Conservation (phyloP, 2,888 invertebrate species). For the Flexamia atlantica region DNA sequence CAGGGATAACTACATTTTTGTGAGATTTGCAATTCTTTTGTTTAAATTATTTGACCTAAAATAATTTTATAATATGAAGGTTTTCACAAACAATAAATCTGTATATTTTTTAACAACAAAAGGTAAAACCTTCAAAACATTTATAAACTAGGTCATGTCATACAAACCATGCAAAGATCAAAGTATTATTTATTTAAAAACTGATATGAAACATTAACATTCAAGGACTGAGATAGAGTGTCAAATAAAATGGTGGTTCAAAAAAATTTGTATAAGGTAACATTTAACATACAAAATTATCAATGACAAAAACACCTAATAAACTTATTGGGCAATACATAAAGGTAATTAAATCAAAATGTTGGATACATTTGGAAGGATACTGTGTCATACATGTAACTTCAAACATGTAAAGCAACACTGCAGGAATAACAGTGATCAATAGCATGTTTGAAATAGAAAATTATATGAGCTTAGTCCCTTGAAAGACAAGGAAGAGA, state of each 20-base stretch:
- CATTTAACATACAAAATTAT: no score
- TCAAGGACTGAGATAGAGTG: background rate
- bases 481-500: background rate
- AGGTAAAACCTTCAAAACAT: no score
- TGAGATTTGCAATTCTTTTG: no score
- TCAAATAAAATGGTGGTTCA: background rate
- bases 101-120: no score
- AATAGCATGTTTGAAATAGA: conserved; percentile 5
- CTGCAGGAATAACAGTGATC: background rate
- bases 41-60: no score
- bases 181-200: background rate
- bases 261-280: no score
- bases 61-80: no score
- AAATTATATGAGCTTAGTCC: conserved; percentile 11
- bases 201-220: background rate
- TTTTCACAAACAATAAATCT: no score
- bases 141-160: no score
- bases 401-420: conserved; percentile 12
- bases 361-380: no score
- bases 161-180: background rate
- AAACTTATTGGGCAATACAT: background rate
- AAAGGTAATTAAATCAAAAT: no score
- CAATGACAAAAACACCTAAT: background rate
- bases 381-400: background rate
- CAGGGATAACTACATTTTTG: no score